Conservation (phyloP, 2,113 vertebrate species). For the Megalops atlanticus region DNA sequence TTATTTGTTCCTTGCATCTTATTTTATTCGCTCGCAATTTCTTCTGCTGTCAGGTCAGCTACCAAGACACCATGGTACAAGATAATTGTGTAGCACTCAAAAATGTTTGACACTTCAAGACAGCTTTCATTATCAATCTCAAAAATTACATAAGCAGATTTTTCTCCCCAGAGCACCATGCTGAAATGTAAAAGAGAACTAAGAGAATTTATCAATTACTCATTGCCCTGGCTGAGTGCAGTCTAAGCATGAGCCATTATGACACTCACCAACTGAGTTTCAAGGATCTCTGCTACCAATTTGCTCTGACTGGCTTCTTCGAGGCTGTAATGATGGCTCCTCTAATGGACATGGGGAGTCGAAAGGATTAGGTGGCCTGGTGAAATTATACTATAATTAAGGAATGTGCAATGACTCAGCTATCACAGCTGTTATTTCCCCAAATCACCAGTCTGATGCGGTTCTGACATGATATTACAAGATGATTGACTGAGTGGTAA, state of each 20-base stretch:
- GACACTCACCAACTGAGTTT: not conserved
- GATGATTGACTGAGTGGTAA: not conserved
- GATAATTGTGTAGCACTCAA: constrained; percentile 20
- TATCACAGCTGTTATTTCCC: not conserved
- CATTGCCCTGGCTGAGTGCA: not conserved
- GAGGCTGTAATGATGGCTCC: not conserved
- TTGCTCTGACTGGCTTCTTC: constrained; percentile 4
- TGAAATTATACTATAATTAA: constrained; percentile 1
- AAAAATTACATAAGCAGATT: not conserved
- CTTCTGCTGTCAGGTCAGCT: constrained; percentile 8
- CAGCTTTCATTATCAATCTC: not conserved
- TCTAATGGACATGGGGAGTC: not conserved
- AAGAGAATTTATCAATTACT: not conserved
- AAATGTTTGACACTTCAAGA: constrained; percentile 6
- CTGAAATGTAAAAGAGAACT: not conserved
- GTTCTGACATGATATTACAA: constrained; percentile 1
- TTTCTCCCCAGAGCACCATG: not conserved
- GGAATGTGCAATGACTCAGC: not conserved
- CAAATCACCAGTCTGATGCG: constrained; percentile 12
- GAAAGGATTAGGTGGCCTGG: not conserved
- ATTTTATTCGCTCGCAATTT: constrained; percentile 8
- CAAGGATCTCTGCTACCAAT: constrained; percentile 4
- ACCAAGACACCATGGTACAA: not conserved
- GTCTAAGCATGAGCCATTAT: not conserved
- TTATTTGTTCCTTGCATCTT: constrained; percentile 4